Conservation (phyloP, 1,140 invertebrate genomes). For the Pissodes strobi region DNA sequence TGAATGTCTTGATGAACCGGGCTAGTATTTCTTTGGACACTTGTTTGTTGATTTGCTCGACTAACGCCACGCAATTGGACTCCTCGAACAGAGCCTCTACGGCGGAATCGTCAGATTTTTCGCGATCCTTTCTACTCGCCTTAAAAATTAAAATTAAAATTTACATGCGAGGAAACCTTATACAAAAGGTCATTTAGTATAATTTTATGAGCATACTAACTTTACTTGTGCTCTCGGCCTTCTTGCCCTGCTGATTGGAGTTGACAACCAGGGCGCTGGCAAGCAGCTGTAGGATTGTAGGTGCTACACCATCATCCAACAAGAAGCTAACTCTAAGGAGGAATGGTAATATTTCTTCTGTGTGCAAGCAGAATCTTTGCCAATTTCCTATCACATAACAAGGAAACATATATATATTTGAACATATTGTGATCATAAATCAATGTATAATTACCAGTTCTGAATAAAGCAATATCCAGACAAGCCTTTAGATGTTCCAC, state of each 20-base stretch:
- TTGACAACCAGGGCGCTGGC: slow-evolving; percentile 81
- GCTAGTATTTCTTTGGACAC: slow-evolving; percentile 70
- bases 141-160: not conserved
- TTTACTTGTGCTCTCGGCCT: slow-evolving; percentile 37
- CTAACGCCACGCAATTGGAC: slow-evolving; percentile 68
- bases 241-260: slow-evolving; percentile 20
- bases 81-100: slow-evolving; percentile 72
- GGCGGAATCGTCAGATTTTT: slow-evolving; percentile 72
- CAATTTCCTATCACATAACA: slow-evolving; percentile 73
- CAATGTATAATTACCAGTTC: slow-evolving; percentile 60
- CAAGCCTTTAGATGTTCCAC: slow-evolving; percentile 95
- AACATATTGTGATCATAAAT: no score
- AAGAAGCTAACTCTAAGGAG: slow-evolving; percentile 78
- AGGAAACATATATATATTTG: no score
- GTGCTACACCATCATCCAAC: slow-evolving; percentile 91
- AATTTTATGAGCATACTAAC: slow-evolving; percentile 2
- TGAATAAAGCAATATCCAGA: slow-evolving; percentile 85
- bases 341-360: slow-evolving; percentile 76
- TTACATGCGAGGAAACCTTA: no score
- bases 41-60: slow-evolving; percentile 73
- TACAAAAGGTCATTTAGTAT: no score
- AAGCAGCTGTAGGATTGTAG: slow-evolving; percentile 86
- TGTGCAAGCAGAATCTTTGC: slow-evolving; percentile 86
- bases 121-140: slow-evolving; percentile 61
- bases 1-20: slow-evolving; percentile 87